Base-by-base conservation (phyloP, 1,140 invertebrate species). In the Drosophila trapezifrons region DNA sequence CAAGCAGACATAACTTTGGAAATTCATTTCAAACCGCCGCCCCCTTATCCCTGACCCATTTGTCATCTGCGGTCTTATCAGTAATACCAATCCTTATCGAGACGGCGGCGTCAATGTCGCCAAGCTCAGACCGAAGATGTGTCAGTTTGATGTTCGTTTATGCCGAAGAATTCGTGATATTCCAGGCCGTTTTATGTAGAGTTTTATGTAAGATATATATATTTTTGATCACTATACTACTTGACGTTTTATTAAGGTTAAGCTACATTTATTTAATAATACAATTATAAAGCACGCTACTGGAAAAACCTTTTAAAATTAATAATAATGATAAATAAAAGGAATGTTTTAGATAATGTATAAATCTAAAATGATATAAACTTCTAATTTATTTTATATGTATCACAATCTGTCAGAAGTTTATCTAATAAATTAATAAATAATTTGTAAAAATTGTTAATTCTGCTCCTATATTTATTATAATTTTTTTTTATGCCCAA, bases 51-150 rank as follows among this genome's bases (percentile, higher is more conserved):
- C 57, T 13, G 17, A 35, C 32, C 32, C 59, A 38, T 64, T 64
- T 35, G 58, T 64, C 42, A 65, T 64, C 25, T 64, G 29, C 10
- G 10, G n/a, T 15, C 3, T 46, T 70, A 71, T 71, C 67, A 22
- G 29, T 20, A n/a, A 18, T 15, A 18, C 35, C 27, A 22, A n/a
- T 56, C 25, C 32, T 71, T 71, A 56, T 71, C 65, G 67, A 35
- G 46, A 69, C 62, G 32, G 18, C 22, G 27, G n/a, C 22, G 69
- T 75, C 63, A 54, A 51, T 64, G 63, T 63, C 62, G 29, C 13
- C 42, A 10, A 66, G 35, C 62, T 37, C 40, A 62, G 12, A 17
- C 18, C 8, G 17, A 60, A 65, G 15, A 42, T 29, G 35, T 57
- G 64, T 49, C 60, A 66, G 12, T 42, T 51, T 9, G 25, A 66